Conservation (phyloP, 1,140 invertebrate species). For the Drosophila nigrodunni region DNA sequence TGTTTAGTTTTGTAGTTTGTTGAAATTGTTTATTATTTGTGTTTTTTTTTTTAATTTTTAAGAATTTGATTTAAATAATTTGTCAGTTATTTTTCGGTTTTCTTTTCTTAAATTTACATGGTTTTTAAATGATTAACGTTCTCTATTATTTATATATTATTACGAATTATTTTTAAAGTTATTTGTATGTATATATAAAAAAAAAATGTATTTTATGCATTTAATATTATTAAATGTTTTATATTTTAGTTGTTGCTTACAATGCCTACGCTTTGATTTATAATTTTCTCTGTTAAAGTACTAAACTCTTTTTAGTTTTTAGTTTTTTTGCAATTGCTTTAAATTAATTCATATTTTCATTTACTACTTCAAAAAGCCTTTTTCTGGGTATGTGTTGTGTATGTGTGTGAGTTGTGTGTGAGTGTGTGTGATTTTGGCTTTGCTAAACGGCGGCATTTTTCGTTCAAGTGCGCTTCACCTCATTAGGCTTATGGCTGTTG, state of each 20-base stretch:
- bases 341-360: conserved; percentile 12
- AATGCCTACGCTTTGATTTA: conserved; percentile 35
- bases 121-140: conserved; percentile 55
- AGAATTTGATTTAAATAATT: conserved; percentile 42
- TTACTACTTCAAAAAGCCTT: conserved; percentile 27
- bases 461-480: conserved; percentile 45
- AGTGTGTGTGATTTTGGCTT: conserved; percentile 18
- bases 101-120: conserved; percentile 40
- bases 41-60: conserved; percentile 26
- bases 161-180: conserved; percentile 45
- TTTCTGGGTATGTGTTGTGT: conserved; percentile 7
- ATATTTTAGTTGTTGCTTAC: conserved; percentile 14
- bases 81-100: background rate
- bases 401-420: conserved; percentile 13
- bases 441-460: conserved; percentile 67
- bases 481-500: conserved; percentile 39
- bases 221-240: conserved; percentile 5
- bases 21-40: conserved; percentile 22
- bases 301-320: conserved; percentile 11
- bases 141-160: conserved; percentile 24
- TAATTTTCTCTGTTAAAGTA: conserved; percentile 8
- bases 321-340: conserved; percentile 1
- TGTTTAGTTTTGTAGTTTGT: conserved; percentile 24
- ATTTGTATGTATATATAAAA: conserved; percentile 27
- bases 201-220: conserved; percentile 26